Evolutionary conservation across 2,113 vertebrate genomes (phyloP).

Genomic region (Microtus ochrogaster): DNA sequence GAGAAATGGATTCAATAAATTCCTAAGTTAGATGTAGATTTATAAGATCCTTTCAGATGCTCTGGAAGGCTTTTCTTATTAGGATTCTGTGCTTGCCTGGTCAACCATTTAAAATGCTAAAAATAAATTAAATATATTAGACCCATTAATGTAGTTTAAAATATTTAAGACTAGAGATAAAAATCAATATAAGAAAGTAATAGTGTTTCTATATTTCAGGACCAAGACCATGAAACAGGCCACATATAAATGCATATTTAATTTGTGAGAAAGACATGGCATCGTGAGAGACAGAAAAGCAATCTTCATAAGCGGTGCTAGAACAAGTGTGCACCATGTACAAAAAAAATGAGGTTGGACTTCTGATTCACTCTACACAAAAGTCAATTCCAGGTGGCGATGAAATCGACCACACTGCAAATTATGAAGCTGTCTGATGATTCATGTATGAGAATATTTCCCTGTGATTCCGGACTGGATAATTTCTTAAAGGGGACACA

Average conservation of each 20-base stretch:
- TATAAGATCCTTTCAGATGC: slow-evolving; percentile 8
- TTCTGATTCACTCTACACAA: not conserved
- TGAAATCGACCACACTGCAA: not conserved
- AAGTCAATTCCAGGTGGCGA: not conserved
- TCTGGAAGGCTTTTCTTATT: slow-evolving; percentile 42
- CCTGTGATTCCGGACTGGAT: not conserved
- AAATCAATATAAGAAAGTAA: slow-evolving; percentile 44
- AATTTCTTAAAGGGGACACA: not conserved
- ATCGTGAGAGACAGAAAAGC: not conserved
- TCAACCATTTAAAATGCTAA: slow-evolving; percentile 48
- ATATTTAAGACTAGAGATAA: slow-evolving; percentile 51
- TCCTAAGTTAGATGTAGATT: slow-evolving; percentile 33
- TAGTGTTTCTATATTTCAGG: not conserved
- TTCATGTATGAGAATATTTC: not conserved
- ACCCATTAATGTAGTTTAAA: slow-evolving; percentile 20
- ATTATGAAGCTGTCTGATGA: not conserved
- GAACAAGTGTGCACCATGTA: not conserved
- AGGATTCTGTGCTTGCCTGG: not conserved
- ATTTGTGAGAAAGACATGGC: not conserved
- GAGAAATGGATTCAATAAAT: slow-evolving; percentile 31
- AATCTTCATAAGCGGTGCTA: not conserved
- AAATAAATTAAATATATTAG: slow-evolving; percentile 46
- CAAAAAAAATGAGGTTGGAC: not conserved
- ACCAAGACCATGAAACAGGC: slow-evolving; percentile 32
- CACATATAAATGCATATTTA: not conserved